These are phyloP conservation scores for Microcebus ravelobensis DNA, from an alignment of 2,113 vertebrate species.

Conservation along the genomic window DNA sequence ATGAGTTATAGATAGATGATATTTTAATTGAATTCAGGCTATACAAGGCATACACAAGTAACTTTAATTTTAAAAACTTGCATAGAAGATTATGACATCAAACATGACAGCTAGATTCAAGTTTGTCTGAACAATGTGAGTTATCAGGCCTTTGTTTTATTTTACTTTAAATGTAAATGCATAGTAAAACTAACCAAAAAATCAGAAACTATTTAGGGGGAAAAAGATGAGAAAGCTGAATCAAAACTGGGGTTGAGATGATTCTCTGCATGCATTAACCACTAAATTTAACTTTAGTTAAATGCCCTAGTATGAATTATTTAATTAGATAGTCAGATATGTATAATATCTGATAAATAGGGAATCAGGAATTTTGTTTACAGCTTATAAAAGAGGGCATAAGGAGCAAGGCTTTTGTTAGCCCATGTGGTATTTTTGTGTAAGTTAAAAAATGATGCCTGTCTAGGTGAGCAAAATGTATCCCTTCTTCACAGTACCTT, in stretches of 20 bases:
- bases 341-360: not conserved
- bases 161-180: constrained; percentile 30
- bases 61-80: constrained; percentile 46
- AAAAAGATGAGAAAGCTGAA: not conserved
- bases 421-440: not conserved
- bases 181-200: not conserved
- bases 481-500: not conserved
- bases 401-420: not conserved
- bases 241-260: not conserved
- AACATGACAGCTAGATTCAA: not conserved
- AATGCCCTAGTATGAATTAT: not conserved
- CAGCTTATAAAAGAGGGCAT: not conserved
- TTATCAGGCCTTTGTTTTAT: not conserved
- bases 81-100: not conserved
- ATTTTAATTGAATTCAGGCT: constrained; percentile 62
- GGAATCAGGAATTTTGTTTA: not conserved
- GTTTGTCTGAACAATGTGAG: not conserved
- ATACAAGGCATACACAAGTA: constrained; percentile 14
- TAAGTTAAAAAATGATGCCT: not conserved
- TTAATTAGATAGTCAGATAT: not conserved
- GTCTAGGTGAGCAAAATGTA: not conserved
- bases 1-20: constrained; percentile 22
- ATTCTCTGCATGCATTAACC: not conserved
- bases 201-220: not conserved
- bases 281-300: constrained; percentile 18